A percentile compares a stretch with the other conserved stretches of the same genome.
These are phyloP conservation scores for Poeciliopsis presidionis DNA, from an alignment of 2,797 vertebrate species.

Conservation along the genomic window DNA sequence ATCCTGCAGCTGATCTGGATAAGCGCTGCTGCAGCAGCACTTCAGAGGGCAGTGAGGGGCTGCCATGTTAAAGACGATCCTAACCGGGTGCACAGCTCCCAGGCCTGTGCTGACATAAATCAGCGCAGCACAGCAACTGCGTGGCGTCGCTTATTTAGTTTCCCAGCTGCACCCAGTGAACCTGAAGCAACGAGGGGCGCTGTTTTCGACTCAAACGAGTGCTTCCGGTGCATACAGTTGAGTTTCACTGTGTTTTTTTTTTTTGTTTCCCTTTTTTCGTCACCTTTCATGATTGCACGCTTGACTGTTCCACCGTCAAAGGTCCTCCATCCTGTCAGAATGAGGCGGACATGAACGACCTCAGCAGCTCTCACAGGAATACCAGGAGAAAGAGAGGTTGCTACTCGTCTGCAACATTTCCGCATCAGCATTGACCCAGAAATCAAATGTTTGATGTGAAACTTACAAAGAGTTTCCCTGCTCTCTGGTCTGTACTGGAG, in stretches of 20 bases:
- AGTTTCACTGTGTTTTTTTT: constrained; percentile 9
- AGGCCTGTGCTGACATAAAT: constrained; percentile 65
- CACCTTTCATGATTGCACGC: constrained; percentile 36
- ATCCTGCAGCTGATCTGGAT: constrained; percentile 57
- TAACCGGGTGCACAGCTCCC: constrained; percentile 53
- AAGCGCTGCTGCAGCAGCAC: constrained; percentile 54
- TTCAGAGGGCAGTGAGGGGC: constrained; percentile 54
- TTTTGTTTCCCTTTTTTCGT: constrained; percentile 27
- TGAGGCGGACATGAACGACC: constrained; percentile 70
- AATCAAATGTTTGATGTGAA: constrained; percentile 23
- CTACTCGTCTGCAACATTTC: constrained; percentile 28
- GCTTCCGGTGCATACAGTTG: constrained; percentile 41
- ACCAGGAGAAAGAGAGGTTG: constrained; percentile 35
- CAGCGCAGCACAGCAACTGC: constrained; percentile 57
- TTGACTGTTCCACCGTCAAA: constrained; percentile 64
- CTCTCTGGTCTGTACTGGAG: not conserved
- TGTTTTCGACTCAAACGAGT: constrained; percentile 48
- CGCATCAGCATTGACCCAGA: constrained; percentile 14
- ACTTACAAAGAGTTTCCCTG: not conserved
- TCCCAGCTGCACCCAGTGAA: constrained; percentile 67
- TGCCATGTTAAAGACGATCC: constrained; percentile 41
- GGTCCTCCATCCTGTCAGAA: constrained; percentile 75
- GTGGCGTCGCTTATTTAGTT: constrained; percentile 61
- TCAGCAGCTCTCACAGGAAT: constrained; percentile 69
- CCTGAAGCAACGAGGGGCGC: constrained; percentile 56